phyloP scores from a whole-genome alignment of 1,140 invertebrate species.

The Trachymyrmex septentrionalis region DNA sequence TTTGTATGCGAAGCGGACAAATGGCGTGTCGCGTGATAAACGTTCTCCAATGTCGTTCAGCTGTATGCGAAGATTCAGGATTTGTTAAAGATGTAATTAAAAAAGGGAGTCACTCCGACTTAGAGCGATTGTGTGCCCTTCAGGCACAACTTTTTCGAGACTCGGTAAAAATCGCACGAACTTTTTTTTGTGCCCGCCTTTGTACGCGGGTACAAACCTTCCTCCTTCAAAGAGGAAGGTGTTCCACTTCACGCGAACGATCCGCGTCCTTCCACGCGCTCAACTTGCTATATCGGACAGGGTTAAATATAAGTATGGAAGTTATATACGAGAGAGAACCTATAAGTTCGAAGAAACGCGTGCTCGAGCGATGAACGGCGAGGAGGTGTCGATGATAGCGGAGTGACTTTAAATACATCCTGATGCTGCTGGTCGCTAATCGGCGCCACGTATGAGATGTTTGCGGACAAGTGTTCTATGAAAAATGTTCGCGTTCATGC shows the following conservation, averaged over 20 bases:
- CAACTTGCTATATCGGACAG: slow-evolving; percentile 23
- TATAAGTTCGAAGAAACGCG: slow-evolving; percentile 56
- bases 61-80: not conserved
- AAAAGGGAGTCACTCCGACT: not conserved
- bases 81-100: slow-evolving; percentile 4
- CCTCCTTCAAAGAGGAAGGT: slow-evolving; percentile 36
- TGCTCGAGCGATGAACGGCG: not conserved
- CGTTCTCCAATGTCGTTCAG: not conserved
- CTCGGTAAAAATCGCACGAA: not conserved
- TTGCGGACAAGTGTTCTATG: slow-evolving; percentile 44
- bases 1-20: not conserved
- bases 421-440: slow-evolving; percentile 50
- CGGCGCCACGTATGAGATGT: slow-evolving; percentile 69
- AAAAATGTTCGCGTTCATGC: not conserved
- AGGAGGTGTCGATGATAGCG: not conserved
- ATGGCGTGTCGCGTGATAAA: not conserved
- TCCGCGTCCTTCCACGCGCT: slow-evolving; percentile 2
- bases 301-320: slow-evolving; percentile 56
- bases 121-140: not conserved
- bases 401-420: not conserved
- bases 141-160: not conserved
- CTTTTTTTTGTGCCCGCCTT: not conserved
- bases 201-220: not conserved
- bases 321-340: slow-evolving; percentile 23
- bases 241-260: slow-evolving; percentile 50